Percentiles rank a stretch among this genome's conserved stretches.
phyloP scores from a whole-genome alignment of 1,140 invertebrate species.

The Stratiolaelaps scimitus region DNA sequence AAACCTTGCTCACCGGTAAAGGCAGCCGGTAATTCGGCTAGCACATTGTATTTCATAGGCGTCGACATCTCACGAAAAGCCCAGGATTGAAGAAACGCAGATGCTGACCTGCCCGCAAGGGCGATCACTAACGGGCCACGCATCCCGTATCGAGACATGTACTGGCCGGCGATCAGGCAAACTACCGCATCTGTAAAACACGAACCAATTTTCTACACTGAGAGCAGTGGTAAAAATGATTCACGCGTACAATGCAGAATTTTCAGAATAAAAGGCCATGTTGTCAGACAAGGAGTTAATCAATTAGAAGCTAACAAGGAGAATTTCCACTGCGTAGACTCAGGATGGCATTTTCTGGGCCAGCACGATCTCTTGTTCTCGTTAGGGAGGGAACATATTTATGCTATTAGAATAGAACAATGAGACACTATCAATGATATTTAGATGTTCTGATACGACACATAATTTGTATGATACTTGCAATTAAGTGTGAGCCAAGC shows the following conservation, averaged over 20 bases:
- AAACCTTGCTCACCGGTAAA: conserved; percentile 5
- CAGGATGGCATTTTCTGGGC: background rate
- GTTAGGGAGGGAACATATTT: too few species aligned
- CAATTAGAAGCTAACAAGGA: too few species aligned
- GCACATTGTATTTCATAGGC: background rate
- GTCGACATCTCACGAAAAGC: background rate
- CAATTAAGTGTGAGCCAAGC: too few species aligned
- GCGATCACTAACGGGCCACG: background rate
- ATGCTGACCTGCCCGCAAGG: background rate
- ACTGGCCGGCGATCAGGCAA: background rate
- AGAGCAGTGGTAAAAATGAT: background rate
- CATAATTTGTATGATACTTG: too few species aligned
- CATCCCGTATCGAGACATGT: background rate
- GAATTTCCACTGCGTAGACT: background rate
- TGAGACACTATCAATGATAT: too few species aligned
- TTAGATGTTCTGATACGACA: too few species aligned
- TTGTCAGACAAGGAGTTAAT: too few species aligned
- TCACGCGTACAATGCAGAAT: background rate
- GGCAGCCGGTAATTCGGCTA: background rate
- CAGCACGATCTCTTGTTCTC: background rate
- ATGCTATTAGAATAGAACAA: too few species aligned
- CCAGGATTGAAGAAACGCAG: background rate
- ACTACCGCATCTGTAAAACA: background rate
- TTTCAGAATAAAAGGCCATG: background rate
- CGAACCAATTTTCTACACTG: background rate